Percentiles rank a stretch among this genome's conserved stretches.
Conservation (phyloP, 1,140 invertebrate species). For the Sinonovacula constricta region DNA sequence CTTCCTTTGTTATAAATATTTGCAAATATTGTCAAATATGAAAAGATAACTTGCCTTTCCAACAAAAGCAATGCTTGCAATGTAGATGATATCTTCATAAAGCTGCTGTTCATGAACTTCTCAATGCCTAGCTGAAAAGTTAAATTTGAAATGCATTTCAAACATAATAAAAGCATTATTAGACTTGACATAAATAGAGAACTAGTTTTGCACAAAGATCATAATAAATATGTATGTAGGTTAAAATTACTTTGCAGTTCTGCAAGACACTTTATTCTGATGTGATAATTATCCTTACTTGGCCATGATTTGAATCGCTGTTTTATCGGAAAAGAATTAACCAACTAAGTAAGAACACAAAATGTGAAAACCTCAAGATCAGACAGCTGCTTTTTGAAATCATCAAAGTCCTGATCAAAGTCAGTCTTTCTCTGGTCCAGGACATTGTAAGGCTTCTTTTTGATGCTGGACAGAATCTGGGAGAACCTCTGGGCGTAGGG, state of each 20-base stretch:
- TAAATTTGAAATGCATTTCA: neutral
- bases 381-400: slow-evolving; percentile 87
- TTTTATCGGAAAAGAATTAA: too few species aligned
- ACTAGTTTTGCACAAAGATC: too few species aligned
- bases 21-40: too few species aligned
- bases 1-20: too few species aligned
- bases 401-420: slow-evolving; percentile 90
- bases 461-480: slow-evolving; percentile 80
- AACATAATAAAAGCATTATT: neutral
- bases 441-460: slow-evolving; percentile 92
- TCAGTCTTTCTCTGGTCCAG: slow-evolving; percentile 91
- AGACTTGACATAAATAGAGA: neutral
- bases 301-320: too few species aligned
- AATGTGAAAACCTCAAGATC: slow-evolving; percentile 82
- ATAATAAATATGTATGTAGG: too few species aligned
- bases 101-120: slow-evolving; percentile 79
- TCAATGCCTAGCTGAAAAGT: slow-evolving; percentile 54
- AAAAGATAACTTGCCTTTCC: too few species aligned
- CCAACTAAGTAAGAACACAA: too few species aligned
- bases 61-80: slow-evolving; percentile 60
- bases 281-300: too few species aligned
- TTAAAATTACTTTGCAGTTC: too few species aligned
- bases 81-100: slow-evolving; percentile 59
- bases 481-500: slow-evolving; percentile 61
- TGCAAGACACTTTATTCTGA: too few species aligned